Evolutionary conservation across 2,797 vertebrate genomes (phyloP).

Genomic region (Melanotaenia nigrans): DNA sequence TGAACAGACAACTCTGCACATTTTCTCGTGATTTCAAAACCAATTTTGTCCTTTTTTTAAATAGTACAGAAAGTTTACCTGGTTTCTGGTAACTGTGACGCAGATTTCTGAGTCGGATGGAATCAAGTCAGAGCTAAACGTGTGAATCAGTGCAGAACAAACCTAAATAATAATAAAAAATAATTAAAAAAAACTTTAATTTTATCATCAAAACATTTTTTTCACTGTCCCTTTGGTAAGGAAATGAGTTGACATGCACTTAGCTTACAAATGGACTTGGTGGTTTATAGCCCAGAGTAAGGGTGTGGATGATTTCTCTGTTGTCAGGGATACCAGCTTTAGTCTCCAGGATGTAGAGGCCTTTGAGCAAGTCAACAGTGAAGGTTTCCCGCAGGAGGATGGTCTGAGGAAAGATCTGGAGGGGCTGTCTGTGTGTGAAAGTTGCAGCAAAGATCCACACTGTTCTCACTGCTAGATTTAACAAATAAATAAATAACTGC

Average conservation of each 20-base stretch:
- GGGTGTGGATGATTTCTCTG: conserved; percentile 83
- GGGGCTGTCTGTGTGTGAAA: conserved; percentile 83
- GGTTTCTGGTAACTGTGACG: conserved; percentile 74
- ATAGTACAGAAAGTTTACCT: conserved; percentile 58
- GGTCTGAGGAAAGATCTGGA: conserved; percentile 81
- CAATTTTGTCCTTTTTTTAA: neutral
- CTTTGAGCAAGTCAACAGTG: conserved; percentile 80
- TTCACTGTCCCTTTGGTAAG: neutral
- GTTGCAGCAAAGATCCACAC: conserved; percentile 11
- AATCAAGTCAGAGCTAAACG: conserved; percentile 77
- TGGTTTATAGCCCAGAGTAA: conserved; percentile 82
- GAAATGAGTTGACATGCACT: neutral
- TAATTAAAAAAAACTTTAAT: neutral
- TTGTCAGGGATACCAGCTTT: conserved; percentile 78
- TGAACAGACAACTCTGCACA: too few relatives aligned
- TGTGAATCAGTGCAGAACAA: conserved; percentile 85
- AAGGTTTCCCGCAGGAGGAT: conserved; percentile 87
- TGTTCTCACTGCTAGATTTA: too few relatives aligned
- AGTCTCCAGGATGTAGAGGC: conserved; percentile 85
- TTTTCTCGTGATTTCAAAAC: neutral
- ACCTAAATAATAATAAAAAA: conserved; percentile 69
- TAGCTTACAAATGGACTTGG: conserved; percentile 85
- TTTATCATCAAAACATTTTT: neutral
- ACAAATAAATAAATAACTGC: neutral
- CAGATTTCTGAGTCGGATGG: conserved; percentile 86